Percentiles rank a stretch among this genome's conserved stretches.
Conservation (phyloP, 1,140 invertebrate species). For the Popillia japonica region DNA sequence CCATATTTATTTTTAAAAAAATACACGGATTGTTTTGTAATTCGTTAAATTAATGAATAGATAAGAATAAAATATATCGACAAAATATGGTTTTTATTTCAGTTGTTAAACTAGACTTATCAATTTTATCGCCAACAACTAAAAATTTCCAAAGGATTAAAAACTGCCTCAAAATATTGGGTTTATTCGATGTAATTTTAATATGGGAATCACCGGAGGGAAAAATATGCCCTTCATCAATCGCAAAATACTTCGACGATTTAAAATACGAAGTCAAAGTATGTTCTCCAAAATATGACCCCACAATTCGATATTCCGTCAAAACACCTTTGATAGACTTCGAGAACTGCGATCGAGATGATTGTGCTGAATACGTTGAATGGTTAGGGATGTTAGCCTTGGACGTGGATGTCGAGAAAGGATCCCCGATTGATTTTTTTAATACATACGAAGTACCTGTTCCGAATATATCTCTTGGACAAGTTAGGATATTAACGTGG, state of each 20-base stretch:
- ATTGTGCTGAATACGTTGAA: slow-evolving; percentile 61
- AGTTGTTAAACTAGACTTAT: slow-evolving; percentile 67
- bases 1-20: background rate
- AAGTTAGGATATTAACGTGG: slow-evolving; percentile 61
- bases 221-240: slow-evolving; percentile 67
- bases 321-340: slow-evolving; percentile 58
- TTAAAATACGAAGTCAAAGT: slow-evolving; percentile 60
- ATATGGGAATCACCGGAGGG: slow-evolving; percentile 66
- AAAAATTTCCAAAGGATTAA: slow-evolving; percentile 60
- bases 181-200: slow-evolving; percentile 62
- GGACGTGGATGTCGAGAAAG: slow-evolving; percentile 58
- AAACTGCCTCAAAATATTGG: slow-evolving; percentile 60
- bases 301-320: slow-evolving; percentile 57
- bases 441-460: slow-evolving; percentile 59
- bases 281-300: slow-evolving; percentile 59
- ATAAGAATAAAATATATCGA: background rate
- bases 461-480: slow-evolving; percentile 53
- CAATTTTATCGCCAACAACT: slow-evolving; percentile 61
- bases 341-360: slow-evolving; percentile 49
- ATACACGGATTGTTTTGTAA: slow-evolving; percentile 1
- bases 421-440: slow-evolving; percentile 55
- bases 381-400: slow-evolving; percentile 66
- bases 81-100: slow-evolving; percentile 43
- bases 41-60: background rate
- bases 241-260: slow-evolving; percentile 66